Evolutionary conservation across 2,113 vertebrate genomes (phyloP), one percentile per base, ranked within the genome.

Genomic region (Poecilia latipinna): DNA sequence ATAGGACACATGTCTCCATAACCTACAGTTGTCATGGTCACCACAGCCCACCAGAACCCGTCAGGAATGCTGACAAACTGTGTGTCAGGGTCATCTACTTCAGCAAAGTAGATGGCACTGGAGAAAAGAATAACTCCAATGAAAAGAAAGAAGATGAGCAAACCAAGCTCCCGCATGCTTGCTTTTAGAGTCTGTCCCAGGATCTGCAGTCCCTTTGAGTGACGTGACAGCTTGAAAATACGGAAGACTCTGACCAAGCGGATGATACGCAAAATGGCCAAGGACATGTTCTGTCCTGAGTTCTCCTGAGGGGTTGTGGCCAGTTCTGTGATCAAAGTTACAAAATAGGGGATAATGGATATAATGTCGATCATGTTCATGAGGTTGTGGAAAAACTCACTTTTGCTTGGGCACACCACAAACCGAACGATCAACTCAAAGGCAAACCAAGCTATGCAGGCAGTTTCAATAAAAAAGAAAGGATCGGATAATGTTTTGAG

Each of bases 41-140:
- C 97, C 82, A 99, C 97, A 0, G 98, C 97, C 98, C 98, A 99
- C 98, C 98, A 99, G 94, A 99, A 99, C 28, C 97, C 98, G 0
- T 99, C 97, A 0, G 98, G 98, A 70, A 99, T 99, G 93, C 98
- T 99, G 42, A 96, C 95, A 88, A 99, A 99, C 60, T 99, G 97
- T 3, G 97, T 98, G 74, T 96, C 95, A 0, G 97, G 97, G 54
- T 99, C 98, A 0, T 99, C 98, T 17, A 97, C 98, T 61, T 99
- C 98, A 0, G 97, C 97, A 0, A 99, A 99, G 91, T 97, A 99
- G 79, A 99, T 94, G 0, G 98, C 98, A 1, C 98, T 99, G 87
- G 98, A 99, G 93, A 99, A 99, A 64, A 99, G 95, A 84, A 99
- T 98, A 89, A 99, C 97, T 0, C 98, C 98, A 0, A 99, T 98